A percentile compares a stretch with the other conserved stretches of the same genome.
Evolutionary conservation across 2,797 vertebrate genomes (phyloP).

Genomic region (Nasua narica): DNA sequence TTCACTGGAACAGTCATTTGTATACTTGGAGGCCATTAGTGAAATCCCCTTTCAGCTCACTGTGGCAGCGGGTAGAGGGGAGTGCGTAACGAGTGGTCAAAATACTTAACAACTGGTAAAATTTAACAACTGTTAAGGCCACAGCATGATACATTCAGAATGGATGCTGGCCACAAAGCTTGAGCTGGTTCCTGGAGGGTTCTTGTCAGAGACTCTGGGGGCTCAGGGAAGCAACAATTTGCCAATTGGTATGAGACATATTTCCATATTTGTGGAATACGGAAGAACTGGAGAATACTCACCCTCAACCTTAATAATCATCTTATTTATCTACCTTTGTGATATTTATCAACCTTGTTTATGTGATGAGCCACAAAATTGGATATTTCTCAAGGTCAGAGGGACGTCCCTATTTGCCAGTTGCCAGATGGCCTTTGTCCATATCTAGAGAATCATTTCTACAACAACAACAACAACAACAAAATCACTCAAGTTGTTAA

Average conservation of each 20-base stretch:
- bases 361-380: not conserved
- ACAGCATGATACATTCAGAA: not conserved
- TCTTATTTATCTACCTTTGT: not conserved
- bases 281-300: not conserved
- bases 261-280: not conserved
- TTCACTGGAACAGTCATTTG: not conserved
- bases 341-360: not conserved
- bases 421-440: not conserved
- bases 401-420: not conserved
- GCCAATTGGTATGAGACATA: not conserved
- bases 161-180: not conserved
- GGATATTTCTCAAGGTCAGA: not conserved
- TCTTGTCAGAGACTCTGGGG: not conserved
- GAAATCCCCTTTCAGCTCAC: not conserved
- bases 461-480: not conserved
- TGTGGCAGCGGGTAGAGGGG: not conserved
- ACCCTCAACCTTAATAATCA: not conserved
- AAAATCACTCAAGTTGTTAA: not conserved
- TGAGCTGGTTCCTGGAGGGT: not conserved
- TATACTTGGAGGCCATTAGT: not conserved
- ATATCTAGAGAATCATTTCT: not conserved
- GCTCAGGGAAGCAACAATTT: not conserved
- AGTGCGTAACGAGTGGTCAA: not conserved
- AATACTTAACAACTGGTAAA: not conserved
- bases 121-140: not conserved